phyloP scores from a whole-genome alignment of 2,113 vertebrate species.

The Cynocephalus volans region DNA sequence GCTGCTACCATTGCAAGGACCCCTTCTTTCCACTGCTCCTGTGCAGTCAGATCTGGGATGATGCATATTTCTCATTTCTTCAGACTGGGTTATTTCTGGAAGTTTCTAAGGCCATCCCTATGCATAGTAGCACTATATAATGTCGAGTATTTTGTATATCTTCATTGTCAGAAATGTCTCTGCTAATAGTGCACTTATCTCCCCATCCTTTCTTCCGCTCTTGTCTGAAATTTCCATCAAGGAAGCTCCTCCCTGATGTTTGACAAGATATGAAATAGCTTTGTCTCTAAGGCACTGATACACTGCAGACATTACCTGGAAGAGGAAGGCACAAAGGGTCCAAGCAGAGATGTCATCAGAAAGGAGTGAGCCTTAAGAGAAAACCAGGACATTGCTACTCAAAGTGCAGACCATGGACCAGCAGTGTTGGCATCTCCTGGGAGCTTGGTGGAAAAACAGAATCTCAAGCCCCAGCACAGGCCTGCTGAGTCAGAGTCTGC shows the following conservation, averaged over 20 bases:
- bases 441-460: not conserved
- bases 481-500: not conserved
- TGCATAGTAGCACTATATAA: not conserved
- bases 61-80: not conserved
- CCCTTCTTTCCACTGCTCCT: not conserved
- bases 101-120: not conserved
- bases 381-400: not conserved
- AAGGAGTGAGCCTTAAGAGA: not conserved
- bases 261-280: not conserved
- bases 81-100: not conserved
- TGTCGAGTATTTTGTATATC: not conserved
- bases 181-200: not conserved
- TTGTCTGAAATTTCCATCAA: conserved; percentile 54
- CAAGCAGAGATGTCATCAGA: not conserved
- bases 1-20: not conserved
- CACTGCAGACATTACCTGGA: not conserved
- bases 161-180: conserved; percentile 9
- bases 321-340: not conserved
- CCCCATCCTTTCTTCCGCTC: not conserved
- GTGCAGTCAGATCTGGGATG: not conserved
- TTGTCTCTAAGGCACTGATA: not conserved
- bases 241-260: not conserved
- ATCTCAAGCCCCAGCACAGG: not conserved
- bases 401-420: not conserved
- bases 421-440: not conserved